Evolutionary conservation across 1,140 invertebrate species (phyloP).

Genomic region (Asbolus verrucosus): DNA sequence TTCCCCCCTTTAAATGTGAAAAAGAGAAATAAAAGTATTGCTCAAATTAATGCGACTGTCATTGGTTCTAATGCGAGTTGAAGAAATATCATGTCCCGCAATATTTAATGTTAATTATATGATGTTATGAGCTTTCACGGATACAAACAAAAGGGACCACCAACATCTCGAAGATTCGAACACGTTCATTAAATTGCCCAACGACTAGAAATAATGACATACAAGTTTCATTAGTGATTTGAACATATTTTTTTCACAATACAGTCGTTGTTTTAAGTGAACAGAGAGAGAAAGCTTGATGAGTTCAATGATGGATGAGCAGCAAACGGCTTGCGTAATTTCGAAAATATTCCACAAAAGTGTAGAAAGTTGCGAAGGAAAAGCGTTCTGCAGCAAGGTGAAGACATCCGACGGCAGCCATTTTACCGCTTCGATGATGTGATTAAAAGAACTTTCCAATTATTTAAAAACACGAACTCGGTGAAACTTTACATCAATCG

Average conservation of each 20-base stretch:
- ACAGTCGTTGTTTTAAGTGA: constrained; percentile 25
- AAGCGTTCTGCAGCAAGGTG: constrained; percentile 8
- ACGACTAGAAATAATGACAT: constrained; percentile 41
- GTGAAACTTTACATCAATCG: background rate
- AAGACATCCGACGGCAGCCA: constrained; percentile 42
- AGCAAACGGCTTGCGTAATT: constrained; percentile 38
- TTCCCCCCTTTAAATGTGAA: background rate
- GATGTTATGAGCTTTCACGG: constrained; percentile 35
- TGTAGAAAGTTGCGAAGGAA: constrained; percentile 1
- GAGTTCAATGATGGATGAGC: constrained; percentile 32
- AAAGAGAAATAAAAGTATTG: constrained; percentile 9
- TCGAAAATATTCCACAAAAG: constrained; percentile 16
- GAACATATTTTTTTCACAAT: constrained; percentile 40
- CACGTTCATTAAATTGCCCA: constrained; percentile 44
- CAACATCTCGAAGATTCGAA: constrained; percentile 42
- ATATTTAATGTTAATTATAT: constrained; percentile 39
- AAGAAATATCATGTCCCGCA: constrained; percentile 37
- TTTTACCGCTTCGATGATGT: constrained; percentile 33
- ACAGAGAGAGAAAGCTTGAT: constrained; percentile 15
- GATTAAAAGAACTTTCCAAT: constrained; percentile 36
- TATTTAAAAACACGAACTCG: constrained; percentile 1
- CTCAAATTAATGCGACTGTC: constrained; percentile 27
- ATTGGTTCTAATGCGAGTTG: constrained; percentile 31
- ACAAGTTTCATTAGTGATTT: constrained; percentile 43
- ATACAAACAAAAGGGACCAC: constrained; percentile 44